A percentile compares a stretch with the other conserved stretches of the same genome.
Conservation (phyloP, 2,888 invertebrate species). For the Apotomis turbidana region DNA sequence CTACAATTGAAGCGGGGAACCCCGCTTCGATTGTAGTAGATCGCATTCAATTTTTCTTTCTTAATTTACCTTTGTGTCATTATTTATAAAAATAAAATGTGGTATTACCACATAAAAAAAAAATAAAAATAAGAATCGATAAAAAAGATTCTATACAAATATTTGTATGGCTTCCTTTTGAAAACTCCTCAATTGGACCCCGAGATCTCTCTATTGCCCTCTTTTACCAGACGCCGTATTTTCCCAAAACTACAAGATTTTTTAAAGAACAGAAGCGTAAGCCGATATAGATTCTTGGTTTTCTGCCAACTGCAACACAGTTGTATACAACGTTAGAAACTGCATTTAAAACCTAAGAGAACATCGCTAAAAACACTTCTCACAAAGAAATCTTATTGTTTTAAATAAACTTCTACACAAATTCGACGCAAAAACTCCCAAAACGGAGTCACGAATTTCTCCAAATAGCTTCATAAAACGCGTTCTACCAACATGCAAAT, state of each 20-base stretch:
- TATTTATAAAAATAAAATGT: too few relatives aligned
- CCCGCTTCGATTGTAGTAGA: too few relatives aligned
- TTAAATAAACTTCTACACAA: constrained; percentile 28
- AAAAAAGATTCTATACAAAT: too few relatives aligned
- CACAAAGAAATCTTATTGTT: constrained; percentile 5
- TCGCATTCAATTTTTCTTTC: too few relatives aligned
- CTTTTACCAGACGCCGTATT: neutral
- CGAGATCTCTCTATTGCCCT: too few relatives aligned
- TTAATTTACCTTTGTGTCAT: too few relatives aligned
- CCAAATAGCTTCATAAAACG: constrained; percentile 56
- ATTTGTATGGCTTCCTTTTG: too few relatives aligned
- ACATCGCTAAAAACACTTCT: constrained; percentile 8
- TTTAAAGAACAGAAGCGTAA: neutral
- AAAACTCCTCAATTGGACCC: too few relatives aligned
- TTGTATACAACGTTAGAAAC: constrained; percentile 4
- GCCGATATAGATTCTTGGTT: constrained; percentile 9
- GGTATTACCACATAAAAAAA: too few relatives aligned
- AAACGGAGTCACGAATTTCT: constrained; percentile 48
- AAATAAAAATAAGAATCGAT: too few relatives aligned
- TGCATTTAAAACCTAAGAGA: constrained; percentile 7
- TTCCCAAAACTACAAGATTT: neutral
- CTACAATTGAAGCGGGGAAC: too few relatives aligned
- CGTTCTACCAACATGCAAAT: constrained; percentile 43
- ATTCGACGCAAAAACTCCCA: constrained; percentile 48
- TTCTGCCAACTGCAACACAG: constrained; percentile 20